Evolutionary conservation across 2,797 vertebrate genomes (phyloP).

Genomic region (Discoglossus pictus): DNA sequence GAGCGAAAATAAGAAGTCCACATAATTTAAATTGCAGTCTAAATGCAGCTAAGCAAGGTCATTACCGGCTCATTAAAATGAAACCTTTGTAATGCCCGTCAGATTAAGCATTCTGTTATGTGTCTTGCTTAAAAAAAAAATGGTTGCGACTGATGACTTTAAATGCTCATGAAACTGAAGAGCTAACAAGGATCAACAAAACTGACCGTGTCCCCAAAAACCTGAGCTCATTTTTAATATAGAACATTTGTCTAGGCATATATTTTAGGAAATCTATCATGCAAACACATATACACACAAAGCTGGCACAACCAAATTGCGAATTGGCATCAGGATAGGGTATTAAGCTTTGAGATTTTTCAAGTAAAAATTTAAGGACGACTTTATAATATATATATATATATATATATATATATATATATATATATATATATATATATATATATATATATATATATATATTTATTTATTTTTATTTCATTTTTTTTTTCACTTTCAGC

Average conservation of each 20-base stretch:
- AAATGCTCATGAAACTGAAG: conserved; percentile 1
- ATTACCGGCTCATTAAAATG: conserved; percentile 28
- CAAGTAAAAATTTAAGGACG: too few relatives aligned
- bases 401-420: too few relatives aligned
- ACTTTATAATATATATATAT: too few relatives aligned
- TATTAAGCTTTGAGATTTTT: too few relatives aligned
- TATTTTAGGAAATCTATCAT: too few relatives aligned
- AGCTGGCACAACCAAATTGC: too few relatives aligned
- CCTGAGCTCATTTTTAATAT: neutral
- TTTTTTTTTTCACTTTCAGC: too few relatives aligned
- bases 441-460: too few relatives aligned
- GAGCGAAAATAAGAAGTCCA: neutral
- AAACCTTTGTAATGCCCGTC: conserved; percentile 21
- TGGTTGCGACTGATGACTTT: neutral
- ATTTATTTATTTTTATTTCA: too few relatives aligned
- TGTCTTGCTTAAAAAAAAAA: neutral
- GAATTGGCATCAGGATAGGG: too few relatives aligned
- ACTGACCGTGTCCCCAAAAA: neutral
- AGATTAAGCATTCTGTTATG: neutral
- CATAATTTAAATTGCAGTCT: conserved; percentile 11
- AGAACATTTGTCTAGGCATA: neutral
- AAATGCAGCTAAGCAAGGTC: conserved; percentile 11
- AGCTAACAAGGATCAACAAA: neutral
- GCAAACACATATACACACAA: too few relatives aligned
- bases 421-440: too few relatives aligned